Evolutionary conservation across 1,140 invertebrate species (phyloP).

Genomic region (Habropoda laboriosa): DNA sequence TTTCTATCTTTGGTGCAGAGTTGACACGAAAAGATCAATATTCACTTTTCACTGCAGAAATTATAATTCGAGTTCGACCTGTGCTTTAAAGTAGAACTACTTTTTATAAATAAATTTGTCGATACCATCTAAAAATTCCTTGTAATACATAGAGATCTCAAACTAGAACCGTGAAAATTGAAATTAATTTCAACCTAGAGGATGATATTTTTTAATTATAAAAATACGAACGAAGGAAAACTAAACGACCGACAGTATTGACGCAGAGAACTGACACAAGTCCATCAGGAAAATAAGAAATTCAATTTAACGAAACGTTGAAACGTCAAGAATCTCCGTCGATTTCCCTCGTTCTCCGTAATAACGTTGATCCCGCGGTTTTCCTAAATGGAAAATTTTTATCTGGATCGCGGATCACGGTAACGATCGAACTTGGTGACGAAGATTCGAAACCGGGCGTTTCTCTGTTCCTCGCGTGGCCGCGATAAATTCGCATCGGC

Average conservation of each 20-base stretch:
- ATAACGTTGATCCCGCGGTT: neutral
- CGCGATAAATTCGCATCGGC: conserved; percentile 60
- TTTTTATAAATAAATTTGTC: too few species aligned
- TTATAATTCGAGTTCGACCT: too few species aligned
- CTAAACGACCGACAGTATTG: neutral
- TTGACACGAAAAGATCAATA: too few species aligned
- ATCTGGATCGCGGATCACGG: conserved; percentile 15
- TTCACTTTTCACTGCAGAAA: too few species aligned
- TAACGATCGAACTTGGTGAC: conserved; percentile 38
- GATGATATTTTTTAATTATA: too few species aligned
- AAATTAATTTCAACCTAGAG: too few species aligned
- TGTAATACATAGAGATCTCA: too few species aligned
- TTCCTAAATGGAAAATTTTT: conserved; percentile 39
- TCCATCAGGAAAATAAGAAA: neutral
- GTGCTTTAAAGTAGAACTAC: too few species aligned
- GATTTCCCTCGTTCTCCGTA: neutral
- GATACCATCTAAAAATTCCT: too few species aligned
- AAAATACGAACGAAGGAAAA: too few species aligned
- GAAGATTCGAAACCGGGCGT: neutral
- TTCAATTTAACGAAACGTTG: neutral
- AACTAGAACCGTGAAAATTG: too few species aligned
- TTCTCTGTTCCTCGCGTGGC: neutral
- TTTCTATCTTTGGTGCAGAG: too few species aligned
- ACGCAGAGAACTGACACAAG: neutral
- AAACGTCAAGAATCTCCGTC: neutral